Conservation (phyloP, 2,113 vertebrate genomes). For the Brachyistius frenatus region DNA sequence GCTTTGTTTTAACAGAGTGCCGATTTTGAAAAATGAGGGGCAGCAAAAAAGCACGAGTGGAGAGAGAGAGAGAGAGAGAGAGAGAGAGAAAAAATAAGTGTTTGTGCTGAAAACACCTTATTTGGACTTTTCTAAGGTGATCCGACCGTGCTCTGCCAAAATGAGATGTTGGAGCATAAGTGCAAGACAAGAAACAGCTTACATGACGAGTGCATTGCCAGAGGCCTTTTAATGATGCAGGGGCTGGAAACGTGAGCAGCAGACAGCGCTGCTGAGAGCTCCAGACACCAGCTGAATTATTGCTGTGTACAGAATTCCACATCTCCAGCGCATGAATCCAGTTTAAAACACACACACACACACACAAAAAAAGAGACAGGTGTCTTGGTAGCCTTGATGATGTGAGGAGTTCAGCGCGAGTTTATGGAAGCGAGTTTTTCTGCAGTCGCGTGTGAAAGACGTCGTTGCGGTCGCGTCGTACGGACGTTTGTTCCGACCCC, state of each 20-base stretch:
- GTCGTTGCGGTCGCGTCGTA: too few species aligned
- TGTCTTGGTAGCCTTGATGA: conserved; percentile 42
- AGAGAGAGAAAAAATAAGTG: neutral
- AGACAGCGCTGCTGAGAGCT: conserved; percentile 49
- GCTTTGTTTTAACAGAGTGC: conserved; percentile 62
- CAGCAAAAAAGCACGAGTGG: neutral
- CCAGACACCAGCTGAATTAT: conserved; percentile 69
- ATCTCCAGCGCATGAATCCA: conserved; percentile 48
- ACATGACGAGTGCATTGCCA: conserved; percentile 58
- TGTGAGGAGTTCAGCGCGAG: conserved; percentile 18
- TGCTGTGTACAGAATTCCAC: conserved; percentile 57
- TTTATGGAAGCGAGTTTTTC: neutral
- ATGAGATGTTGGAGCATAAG: conserved; percentile 59
- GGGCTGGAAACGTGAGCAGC: conserved; percentile 40
- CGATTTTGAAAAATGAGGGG: conserved; percentile 59
- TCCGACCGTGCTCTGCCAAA: conserved; percentile 65
- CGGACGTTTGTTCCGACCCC: too few species aligned
- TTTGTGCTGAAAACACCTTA: conserved; percentile 75
- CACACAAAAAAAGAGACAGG: conserved; percentile 6
- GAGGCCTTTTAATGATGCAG: conserved; percentile 74
- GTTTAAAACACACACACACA: too few species aligned
- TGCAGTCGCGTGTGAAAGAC: too few species aligned
- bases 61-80: neutral
- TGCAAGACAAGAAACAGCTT: conserved; percentile 75
- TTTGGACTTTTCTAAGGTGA: conserved; percentile 74